Evolutionary conservation across 1,140 invertebrate genomes (phyloP).

Genomic region (Bombus polaris): DNA sequence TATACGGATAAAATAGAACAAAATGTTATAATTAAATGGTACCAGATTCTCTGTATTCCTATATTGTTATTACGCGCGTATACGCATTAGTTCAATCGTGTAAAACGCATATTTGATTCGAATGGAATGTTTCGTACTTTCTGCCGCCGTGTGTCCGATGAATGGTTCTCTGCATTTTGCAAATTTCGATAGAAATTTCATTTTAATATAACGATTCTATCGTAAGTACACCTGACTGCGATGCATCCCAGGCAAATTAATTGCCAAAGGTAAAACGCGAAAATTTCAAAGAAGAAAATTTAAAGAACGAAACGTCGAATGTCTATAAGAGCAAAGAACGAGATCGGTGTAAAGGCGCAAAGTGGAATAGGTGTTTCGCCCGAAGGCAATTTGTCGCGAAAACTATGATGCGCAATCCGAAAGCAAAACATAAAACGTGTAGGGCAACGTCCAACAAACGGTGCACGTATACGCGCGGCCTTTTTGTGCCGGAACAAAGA

Average conservation of each 20-base stretch:
- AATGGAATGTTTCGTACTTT: not conserved
- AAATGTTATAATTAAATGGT: not conserved
- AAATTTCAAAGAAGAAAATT: not conserved
- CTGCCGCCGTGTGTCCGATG: not conserved
- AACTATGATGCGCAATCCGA: slow-evolving; percentile 66
- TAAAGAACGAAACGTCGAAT: not conserved
- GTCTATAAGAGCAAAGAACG: not conserved
- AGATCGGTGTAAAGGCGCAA: not conserved
- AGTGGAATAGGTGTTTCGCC: not conserved
- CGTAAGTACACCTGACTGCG: not conserved
- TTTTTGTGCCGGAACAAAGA: slow-evolving; percentile 31
- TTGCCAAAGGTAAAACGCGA: not conserved
- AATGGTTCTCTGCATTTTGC: not conserved
- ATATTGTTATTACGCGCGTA: not conserved
- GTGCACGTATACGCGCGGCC: slow-evolving; percentile 6
- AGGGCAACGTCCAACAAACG: slow-evolving; percentile 58
- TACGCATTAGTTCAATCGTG: not conserved
- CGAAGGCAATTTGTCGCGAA: slow-evolving; percentile 57
- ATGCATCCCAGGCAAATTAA: not conserved
- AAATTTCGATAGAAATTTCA: not conserved
- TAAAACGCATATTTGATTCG: not conserved
- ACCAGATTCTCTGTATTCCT: not conserved
- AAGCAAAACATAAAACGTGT: slow-evolving; percentile 63
- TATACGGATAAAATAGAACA: not conserved
- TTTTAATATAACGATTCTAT: not conserved